Evolutionary conservation across 2,888 invertebrate genomes (phyloP).

Genomic region (Muscina levida): DNA sequence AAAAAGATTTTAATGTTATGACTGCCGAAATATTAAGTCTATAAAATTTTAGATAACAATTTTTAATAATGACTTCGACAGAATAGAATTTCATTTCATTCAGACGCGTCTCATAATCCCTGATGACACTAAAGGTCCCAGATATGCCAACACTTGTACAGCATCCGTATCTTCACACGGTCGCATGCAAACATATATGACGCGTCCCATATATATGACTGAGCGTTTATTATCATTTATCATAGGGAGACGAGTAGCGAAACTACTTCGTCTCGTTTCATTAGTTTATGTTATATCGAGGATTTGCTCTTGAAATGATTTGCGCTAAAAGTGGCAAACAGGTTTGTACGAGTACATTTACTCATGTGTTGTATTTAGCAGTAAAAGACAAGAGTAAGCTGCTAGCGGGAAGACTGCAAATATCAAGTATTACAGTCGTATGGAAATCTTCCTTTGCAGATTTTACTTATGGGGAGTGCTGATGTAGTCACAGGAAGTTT

Average conservation of each 20-base stretch:
- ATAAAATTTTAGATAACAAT: background rate
- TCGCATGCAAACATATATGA: too few relatives aligned
- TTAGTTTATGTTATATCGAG: background rate
- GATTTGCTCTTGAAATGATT: background rate
- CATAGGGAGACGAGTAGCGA: conserved; percentile 4
- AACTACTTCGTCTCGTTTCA: background rate
- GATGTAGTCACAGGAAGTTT: too few relatives aligned
- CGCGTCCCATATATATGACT: background rate
- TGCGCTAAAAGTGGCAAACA: background rate
- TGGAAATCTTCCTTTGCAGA: too few relatives aligned
- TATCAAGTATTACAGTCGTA: background rate
- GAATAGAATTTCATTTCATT: background rate
- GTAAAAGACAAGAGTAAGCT: background rate
- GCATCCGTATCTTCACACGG: too few relatives aligned
- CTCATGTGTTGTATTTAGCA: background rate
- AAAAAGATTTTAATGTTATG: too few relatives aligned
- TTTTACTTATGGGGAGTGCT: too few relatives aligned
- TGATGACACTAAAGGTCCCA: background rate
- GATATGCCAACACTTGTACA: background rate
- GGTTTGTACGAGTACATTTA: conserved; percentile 11
- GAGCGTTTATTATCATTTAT: conserved; percentile 10
- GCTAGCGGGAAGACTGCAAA: background rate
- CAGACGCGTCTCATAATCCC: background rate
- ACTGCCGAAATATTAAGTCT: too few relatives aligned
- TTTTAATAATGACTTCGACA: conserved; percentile 15